Conservation (phyloP, 2,113 vertebrate genomes). For the Caretta caretta region DNA sequence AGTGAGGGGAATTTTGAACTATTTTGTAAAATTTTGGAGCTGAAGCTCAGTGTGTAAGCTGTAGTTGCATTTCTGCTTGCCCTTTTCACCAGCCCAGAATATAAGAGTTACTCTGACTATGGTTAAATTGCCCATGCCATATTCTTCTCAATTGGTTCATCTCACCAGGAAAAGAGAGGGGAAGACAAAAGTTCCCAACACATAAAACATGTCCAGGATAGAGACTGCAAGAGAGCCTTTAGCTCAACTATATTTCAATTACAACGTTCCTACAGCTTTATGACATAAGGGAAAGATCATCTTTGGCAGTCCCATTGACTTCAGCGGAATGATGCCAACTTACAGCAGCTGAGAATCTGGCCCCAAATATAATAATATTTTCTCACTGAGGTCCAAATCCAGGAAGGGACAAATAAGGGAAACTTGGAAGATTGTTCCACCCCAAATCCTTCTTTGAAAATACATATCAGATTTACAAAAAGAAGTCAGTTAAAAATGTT, state of each 20-base stretch:
- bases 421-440: neutral
- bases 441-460: neutral
- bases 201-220: neutral
- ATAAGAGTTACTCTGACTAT: neutral
- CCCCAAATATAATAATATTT: neutral
- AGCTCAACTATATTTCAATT: neutral
- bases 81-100: neutral
- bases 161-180: neutral
- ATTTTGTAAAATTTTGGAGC: too few species aligned
- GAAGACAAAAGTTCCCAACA: neutral
- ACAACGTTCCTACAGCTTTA: neutral
- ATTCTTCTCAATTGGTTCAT: neutral
- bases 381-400: neutral
- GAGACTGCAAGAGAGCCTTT: too few species aligned
- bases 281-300: neutral
- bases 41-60: neutral
- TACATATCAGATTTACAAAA: neutral
- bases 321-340: neutral
- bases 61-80: neutral
- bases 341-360: neutral
- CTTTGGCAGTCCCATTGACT: neutral
- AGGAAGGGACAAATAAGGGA: neutral
- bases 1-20: too few species aligned
- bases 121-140: neutral
- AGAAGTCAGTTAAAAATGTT: neutral